Percentiles rank a stretch among this genome's conserved stretches.
phyloP scores from a whole-genome alignment of 1,140 invertebrate species.

The Magallana ariakensis region DNA sequence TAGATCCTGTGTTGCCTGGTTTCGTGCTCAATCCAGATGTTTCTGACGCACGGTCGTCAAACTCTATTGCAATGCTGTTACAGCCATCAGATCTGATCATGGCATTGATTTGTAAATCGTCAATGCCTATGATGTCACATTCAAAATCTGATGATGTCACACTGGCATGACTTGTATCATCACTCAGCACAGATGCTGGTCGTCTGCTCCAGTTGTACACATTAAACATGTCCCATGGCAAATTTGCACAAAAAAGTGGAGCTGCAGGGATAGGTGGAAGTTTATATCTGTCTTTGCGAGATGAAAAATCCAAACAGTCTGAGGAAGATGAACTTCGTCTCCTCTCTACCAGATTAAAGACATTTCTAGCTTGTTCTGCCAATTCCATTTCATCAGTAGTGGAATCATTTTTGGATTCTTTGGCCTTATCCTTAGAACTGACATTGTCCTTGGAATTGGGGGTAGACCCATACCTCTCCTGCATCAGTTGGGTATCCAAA shows the following conservation, averaged over 20 bases:
- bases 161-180: slow-evolving; percentile 49
- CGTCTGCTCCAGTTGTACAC: not conserved
- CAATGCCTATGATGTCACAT: slow-evolving; percentile 73
- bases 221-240: slow-evolving; percentile 35
- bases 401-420: not conserved
- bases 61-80: slow-evolving; percentile 74
- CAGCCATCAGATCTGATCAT: slow-evolving; percentile 71
- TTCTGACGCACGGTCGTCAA: slow-evolving; percentile 55
- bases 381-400: slow-evolving; percentile 12
- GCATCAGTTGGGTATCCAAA: slow-evolving; percentile 65
- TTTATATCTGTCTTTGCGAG: slow-evolving; percentile 1
- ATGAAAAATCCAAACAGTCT: not conserved
- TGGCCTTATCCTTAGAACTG: slow-evolving; percentile 37
- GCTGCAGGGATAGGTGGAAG: not conserved
- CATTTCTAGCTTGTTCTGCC: slow-evolving; percentile 3
- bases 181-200: slow-evolving; percentile 50
- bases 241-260: slow-evolving; percentile 2
- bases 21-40: slow-evolving; percentile 22
- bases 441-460: slow-evolving; percentile 51
- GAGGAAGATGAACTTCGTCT: not conserved
- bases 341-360: not conserved
- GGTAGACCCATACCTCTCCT: slow-evolving; percentile 64
- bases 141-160: slow-evolving; percentile 64
- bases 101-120: slow-evolving; percentile 73
- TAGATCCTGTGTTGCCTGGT: slow-evolving; percentile 6